phyloP scores from a whole-genome alignment of 2,113 vertebrate species.

The Pyxicephalus adspersus region DNA sequence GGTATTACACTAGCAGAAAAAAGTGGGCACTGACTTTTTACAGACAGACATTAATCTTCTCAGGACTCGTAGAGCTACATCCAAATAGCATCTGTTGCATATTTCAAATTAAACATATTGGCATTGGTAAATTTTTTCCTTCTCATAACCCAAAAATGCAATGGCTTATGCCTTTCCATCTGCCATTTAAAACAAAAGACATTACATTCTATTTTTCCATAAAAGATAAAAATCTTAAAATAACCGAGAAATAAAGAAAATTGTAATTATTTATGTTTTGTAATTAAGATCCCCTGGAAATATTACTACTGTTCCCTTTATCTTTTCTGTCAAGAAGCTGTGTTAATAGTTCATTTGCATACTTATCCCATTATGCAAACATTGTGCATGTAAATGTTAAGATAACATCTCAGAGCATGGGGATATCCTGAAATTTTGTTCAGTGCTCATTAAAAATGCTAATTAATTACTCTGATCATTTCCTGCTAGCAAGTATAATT shows the following conservation, averaged over 20 bases:
- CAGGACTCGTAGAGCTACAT: slow-evolving; percentile 24
- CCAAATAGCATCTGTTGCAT: slow-evolving; percentile 25
- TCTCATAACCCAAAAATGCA: neutral
- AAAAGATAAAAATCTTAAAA: too few relatives aligned
- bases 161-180: slow-evolving; percentile 50
- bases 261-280: neutral
- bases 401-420: slow-evolving; percentile 7
- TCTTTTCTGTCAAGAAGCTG: neutral
- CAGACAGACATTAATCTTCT: neutral
- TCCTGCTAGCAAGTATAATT: neutral
- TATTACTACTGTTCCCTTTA: slow-evolving; percentile 4
- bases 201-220: neutral
- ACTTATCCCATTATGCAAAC: slow-evolving; percentile 26
- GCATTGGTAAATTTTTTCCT: slow-evolving; percentile 8
- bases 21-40: neutral
- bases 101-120: slow-evolving; percentile 47
- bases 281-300: neutral
- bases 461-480: slow-evolving; percentile 21
- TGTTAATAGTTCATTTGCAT: slow-evolving; percentile 34
- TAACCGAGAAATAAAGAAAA: too few relatives aligned
- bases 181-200: slow-evolving; percentile 28
- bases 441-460: slow-evolving; percentile 5
- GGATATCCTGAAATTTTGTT: slow-evolving; percentile 8
- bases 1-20: neutral
- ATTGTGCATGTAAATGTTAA: slow-evolving; percentile 30